phyloP scores from a whole-genome alignment of 2,113 vertebrate genomes.

The Neotragus moschatus region DNA sequence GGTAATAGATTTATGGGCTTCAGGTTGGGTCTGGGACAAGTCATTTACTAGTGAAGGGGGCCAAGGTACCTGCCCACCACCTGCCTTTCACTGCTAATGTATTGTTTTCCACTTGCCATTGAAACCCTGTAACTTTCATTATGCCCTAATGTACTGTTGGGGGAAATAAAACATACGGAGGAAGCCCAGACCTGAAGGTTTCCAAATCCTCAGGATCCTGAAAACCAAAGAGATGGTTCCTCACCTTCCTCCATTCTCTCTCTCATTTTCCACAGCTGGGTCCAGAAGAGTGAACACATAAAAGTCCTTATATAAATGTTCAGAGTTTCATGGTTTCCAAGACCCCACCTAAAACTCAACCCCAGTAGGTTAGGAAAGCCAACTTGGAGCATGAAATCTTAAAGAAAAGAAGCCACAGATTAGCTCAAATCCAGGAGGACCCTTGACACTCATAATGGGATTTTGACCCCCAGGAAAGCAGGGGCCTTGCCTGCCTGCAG shows the following conservation, averaged over 20 bases:
- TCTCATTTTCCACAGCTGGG: not conserved
- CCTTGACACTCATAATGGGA: not conserved
- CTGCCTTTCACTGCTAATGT: fast-evolving
- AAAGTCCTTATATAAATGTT: not conserved
- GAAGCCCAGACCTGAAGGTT: not conserved
- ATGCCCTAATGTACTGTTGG: fast-evolving
- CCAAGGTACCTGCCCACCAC: not conserved
- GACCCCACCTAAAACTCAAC: not conserved
- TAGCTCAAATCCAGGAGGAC: not conserved
- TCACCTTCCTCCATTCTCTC: not conserved
- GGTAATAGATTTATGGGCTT: not conserved
- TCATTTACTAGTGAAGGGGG: not conserved
- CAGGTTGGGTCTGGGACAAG: not conserved
- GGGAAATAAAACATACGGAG: not conserved
- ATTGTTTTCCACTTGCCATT: not conserved
- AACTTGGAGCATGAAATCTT: not conserved
- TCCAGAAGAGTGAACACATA: not conserved
- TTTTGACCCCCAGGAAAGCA: not conserved
- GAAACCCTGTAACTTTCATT: not conserved
- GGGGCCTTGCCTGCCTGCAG: not conserved
- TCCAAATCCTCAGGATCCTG: not conserved
- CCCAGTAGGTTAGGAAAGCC: not conserved
- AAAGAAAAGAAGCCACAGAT: not conserved
- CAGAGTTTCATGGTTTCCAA: not conserved
- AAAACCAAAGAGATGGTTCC: not conserved